phyloP scores from a whole-genome alignment of 2,113 vertebrate genomes.

The Cebidichthys violaceus region DNA sequence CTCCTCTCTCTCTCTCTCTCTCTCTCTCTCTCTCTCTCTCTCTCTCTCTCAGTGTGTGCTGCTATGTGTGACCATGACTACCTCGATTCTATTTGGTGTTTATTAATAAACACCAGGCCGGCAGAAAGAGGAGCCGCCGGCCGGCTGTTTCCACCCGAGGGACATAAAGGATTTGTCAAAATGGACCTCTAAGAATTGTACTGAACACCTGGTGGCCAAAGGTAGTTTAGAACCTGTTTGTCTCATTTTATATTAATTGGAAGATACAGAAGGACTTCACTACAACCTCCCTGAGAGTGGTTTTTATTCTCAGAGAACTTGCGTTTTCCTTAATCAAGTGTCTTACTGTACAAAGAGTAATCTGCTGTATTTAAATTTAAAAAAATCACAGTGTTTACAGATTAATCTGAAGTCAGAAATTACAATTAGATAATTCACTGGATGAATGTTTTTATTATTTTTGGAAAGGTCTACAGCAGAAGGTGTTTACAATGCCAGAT shows the following conservation, averaged over 20 bases:
- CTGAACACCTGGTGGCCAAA: neutral
- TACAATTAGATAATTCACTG: too few species aligned
- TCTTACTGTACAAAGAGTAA: neutral
- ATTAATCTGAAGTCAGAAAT: too few species aligned
- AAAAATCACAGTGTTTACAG: too few species aligned
- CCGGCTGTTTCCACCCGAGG: conserved; percentile 24
- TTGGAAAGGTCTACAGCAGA: too few species aligned
- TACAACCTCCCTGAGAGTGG: neutral
- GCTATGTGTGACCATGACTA: conserved; percentile 81
- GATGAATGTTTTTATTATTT: too few species aligned
- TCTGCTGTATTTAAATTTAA: too few species aligned
- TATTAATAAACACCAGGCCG: conserved; percentile 83
- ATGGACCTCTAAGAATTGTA: neutral
- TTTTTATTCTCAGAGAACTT: neutral
- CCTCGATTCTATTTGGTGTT: conserved; percentile 80
- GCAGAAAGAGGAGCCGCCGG: conserved; percentile 62
- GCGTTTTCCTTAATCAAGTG: neutral
- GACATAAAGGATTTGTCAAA: neutral
- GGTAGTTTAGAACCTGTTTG: neutral
- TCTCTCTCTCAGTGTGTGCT: conserved; percentile 56
- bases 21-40: conserved; percentile 21
- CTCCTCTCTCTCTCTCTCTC: conserved; percentile 21
- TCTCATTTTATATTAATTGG: neutral
- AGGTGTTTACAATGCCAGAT: too few species aligned
- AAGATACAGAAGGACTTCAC: neutral